These are phyloP conservation scores for Amblyraja radiata DNA, from an alignment of 2,797 vertebrate species.

Conservation along the genomic window DNA sequence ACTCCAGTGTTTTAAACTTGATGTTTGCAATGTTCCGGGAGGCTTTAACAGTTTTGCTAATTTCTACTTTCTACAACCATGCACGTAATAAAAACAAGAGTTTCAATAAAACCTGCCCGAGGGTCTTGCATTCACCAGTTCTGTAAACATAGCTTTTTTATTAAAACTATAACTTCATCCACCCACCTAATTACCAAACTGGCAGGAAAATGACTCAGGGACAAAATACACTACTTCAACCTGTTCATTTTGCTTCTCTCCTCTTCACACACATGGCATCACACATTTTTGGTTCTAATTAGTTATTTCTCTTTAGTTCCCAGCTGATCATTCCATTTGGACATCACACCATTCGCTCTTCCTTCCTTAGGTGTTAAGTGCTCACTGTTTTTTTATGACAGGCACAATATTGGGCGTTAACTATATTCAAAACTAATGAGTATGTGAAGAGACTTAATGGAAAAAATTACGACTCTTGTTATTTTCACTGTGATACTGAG, in stretches of 20 bases:
- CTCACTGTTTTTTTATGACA: neutral
- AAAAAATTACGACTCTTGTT: no score
- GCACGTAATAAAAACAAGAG: neutral
- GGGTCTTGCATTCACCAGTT: neutral
- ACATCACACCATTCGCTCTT: neutral
- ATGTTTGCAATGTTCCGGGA: neutral
- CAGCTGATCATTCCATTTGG: neutral
- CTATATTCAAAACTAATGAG: neutral
- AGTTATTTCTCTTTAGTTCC: constrained; percentile 13
- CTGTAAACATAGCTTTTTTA: neutral
- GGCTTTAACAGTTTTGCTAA: neutral
- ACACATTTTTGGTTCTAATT: constrained; percentile 18
- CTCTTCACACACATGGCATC: neutral
- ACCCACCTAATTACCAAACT: neutral
- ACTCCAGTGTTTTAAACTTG: neutral
- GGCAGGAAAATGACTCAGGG: constrained; percentile 4
- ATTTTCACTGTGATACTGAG: neutral
- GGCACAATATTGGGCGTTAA: neutral
- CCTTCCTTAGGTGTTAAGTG: neutral
- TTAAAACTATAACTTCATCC: constrained; percentile 2
- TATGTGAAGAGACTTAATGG: neutral
- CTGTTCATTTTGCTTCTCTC: neutral
- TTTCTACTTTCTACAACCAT: neutral
- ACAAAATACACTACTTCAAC: neutral
- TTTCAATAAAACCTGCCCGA: neutral